These are phyloP conservation scores for Leuciscus waleckii DNA, from an alignment of 2,797 vertebrate species.

Conservation along the genomic window DNA sequence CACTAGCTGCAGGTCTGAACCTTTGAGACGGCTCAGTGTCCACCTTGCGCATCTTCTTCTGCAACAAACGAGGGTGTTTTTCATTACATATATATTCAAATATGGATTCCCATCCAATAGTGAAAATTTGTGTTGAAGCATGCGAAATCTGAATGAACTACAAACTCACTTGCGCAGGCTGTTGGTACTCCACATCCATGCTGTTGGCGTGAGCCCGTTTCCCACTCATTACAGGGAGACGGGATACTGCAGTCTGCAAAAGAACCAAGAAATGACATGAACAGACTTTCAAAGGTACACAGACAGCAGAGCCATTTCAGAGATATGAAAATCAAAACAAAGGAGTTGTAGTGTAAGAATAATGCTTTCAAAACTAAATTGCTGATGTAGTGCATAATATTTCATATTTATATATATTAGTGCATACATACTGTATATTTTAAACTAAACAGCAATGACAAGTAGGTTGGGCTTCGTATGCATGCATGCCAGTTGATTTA, in stretches of 20 bases:
- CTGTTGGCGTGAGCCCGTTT: constrained; percentile 70
- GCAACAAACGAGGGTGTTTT: constrained; percentile 27
- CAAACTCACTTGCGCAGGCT: constrained; percentile 72
- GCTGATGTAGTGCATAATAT: background rate
- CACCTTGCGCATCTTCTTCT: constrained; percentile 73
- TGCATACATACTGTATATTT: background rate
- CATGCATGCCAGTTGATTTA: background rate
- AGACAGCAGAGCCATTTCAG: background rate
- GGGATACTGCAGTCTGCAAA: constrained; percentile 68
- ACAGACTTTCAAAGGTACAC: background rate
- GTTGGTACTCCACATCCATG: constrained; percentile 65
- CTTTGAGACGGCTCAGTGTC: constrained; percentile 60
- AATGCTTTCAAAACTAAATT: background rate
- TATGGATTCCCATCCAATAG: background rate
- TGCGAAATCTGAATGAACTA: background rate
- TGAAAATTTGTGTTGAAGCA: background rate
- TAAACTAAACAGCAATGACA: background rate
- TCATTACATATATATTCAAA: background rate
- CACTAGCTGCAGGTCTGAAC: constrained; percentile 65
- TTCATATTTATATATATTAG: background rate
- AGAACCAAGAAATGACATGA: background rate
- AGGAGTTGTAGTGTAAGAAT: background rate
- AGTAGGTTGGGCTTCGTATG: background rate
- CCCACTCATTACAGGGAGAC: constrained; percentile 73
- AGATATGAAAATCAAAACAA: background rate